Conservation (phyloP, 2,888 invertebrate species). For the Octodonta nipae region DNA sequence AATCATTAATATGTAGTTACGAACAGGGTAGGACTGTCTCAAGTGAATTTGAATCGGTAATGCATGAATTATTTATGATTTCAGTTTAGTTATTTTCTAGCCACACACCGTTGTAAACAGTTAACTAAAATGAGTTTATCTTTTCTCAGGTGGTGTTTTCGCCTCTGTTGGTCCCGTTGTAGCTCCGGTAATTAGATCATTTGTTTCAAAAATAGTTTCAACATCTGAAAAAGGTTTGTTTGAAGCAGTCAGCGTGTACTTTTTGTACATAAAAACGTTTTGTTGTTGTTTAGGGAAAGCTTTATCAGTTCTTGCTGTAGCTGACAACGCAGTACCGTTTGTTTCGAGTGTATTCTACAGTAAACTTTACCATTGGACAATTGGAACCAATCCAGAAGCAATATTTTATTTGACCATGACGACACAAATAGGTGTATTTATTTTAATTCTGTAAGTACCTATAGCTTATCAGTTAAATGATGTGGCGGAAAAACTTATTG, state of each 20-base stretch:
- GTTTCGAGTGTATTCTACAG: conserved; percentile 60
- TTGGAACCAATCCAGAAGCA: conserved; percentile 43
- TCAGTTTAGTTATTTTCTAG: too few species aligned
- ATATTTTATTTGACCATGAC: conserved; percentile 61
- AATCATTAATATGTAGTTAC: too few species aligned
- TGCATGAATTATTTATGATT: too few species aligned
- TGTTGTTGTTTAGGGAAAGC: conserved; percentile 47
- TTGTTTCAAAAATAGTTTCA: conserved; percentile 65
- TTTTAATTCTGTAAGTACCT: conserved; percentile 50
- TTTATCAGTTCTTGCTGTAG: conserved; percentile 63
- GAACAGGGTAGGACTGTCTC: too few species aligned
- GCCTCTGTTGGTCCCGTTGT: conserved; percentile 68
- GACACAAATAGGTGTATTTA: conserved; percentile 54
- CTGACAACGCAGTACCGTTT: conserved; percentile 67
- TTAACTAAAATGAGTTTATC: background rate
- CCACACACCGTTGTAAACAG: too few species aligned
- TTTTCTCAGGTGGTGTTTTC: conserved; percentile 48
- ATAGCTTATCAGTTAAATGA: background rate
- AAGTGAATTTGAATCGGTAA: too few species aligned
- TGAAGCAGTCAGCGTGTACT: too few species aligned
- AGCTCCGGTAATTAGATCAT: conserved; percentile 66
- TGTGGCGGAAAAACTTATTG: too few species aligned
- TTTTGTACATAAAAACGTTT: too few species aligned
- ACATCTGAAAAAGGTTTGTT: conserved; percentile 52
- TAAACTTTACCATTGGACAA: conserved; percentile 57